These are phyloP conservation scores for Menura novaehollandiae DNA, from an alignment of 2,113 vertebrate species.

Conservation along the genomic window DNA sequence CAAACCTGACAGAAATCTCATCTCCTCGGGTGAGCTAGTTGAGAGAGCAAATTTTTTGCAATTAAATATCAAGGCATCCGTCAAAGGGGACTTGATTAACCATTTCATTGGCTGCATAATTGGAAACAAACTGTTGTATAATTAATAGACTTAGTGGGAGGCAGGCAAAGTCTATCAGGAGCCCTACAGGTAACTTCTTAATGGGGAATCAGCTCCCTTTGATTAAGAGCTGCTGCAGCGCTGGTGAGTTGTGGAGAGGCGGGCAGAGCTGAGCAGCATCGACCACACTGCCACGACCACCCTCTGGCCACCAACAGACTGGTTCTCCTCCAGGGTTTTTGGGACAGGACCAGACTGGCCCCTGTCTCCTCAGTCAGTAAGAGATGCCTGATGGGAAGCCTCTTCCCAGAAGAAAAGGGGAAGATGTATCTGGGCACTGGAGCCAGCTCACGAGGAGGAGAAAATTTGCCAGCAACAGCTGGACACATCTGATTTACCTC, in stretches of 20 bases:
- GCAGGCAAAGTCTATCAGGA: conserved; percentile 64
- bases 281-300: neutral
- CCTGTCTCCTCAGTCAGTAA: neutral
- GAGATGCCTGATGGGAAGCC: neutral
- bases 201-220: conserved; percentile 56
- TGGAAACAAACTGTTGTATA: conserved; percentile 70
- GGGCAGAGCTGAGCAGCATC: neutral
- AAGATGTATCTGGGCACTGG: neutral
- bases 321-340: neutral
- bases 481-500: neutral
- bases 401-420: neutral
- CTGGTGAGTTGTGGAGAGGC: neutral
- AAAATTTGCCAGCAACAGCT: neutral
- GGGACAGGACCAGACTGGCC: neutral
- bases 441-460: fast-evolving
- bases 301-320: neutral
- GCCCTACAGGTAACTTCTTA: conserved; percentile 70
- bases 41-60: conserved; percentile 64
- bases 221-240: conserved; percentile 32
- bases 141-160: conserved; percentile 68
- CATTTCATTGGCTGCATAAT: conserved; percentile 70
- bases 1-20: conserved; percentile 62
- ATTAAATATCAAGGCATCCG: conserved; percentile 67
- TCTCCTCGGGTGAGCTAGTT: conserved; percentile 57
- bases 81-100: conserved; percentile 71